Evolutionary conservation across 2,113 vertebrate genomes (phyloP), one percentile per base, ranked within the genome.

Genomic region (Calypte anna): DNA sequence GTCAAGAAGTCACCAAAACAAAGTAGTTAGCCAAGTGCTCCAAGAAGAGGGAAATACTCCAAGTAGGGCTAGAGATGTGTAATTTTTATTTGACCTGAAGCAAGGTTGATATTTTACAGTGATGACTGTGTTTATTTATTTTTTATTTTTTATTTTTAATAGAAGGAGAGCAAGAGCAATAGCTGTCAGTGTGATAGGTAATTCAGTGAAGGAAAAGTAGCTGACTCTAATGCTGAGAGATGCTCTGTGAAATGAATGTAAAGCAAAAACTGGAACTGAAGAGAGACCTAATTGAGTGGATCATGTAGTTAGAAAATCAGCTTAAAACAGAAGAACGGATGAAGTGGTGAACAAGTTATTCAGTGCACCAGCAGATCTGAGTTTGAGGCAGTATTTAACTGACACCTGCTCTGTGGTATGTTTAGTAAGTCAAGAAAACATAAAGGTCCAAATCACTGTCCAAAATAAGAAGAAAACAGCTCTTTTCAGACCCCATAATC

Each of bases 331-430:
- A 31, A 67, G 33, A 82, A 51, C 16, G 40, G 55, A 43, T 53
- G 9, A 62, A 74, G 18, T 44, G 9, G 15, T 93, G 74, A 85
- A 68, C 72, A 38, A 6, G 16, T 73, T 80, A 31, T 38, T 68
- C 28, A 53, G 12, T 12, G 21, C 62, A 90, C 75, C 7, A 72
- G 40, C 31, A 90, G 21, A 30, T 68, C 2, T 53, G 54, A 51
- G 7, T 91, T 82, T 84, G 84, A 72, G 50, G 30, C 15, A 59
- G 11, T n/a, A 12, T 64, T 91, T 87, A 62, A 91, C 25, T 64
- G 20, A 18, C 2, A 0, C 51, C 17, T 58, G 8, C 50, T 19
- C 18, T 67, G 57, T 82, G 31, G 22, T 64, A 58, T 2, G 0
- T 62, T 73, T 73, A 25, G 8, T 46, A 51, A 84, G 5, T 50